Evolutionary conservation across 2,888 invertebrate genomes (phyloP).

Genomic region (Rhogogaster chlorosoma): DNA sequence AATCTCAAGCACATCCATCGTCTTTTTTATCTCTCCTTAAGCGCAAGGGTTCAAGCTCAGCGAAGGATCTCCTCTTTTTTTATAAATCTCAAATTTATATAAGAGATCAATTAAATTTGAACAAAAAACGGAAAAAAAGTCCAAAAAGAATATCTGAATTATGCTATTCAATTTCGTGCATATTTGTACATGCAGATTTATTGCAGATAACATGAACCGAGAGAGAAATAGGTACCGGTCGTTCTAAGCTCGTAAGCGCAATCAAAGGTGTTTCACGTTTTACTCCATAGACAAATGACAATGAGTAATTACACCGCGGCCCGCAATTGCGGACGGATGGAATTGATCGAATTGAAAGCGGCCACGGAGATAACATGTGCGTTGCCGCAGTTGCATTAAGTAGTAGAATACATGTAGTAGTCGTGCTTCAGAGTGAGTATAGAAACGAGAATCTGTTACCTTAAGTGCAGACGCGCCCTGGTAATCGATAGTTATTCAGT

Average conservation of each 20-base stretch:
- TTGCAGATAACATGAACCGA: neutral
- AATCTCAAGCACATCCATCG: neutral
- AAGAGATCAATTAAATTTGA: neutral
- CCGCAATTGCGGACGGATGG: neutral
- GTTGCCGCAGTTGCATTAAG: neutral
- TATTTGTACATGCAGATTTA: neutral
- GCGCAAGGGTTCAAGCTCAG: neutral
- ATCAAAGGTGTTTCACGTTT: neutral
- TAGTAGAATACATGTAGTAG: neutral
- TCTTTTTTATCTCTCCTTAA: neutral
- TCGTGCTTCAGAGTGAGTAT: neutral
- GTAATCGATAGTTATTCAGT: neutral
- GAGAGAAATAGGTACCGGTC: neutral
- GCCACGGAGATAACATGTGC: neutral
- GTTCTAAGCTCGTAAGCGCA: neutral
- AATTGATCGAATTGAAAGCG: slow-evolving; percentile 11
- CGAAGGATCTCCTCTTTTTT: neutral
- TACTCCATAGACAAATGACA: neutral
- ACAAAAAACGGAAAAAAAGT: too few relatives aligned
- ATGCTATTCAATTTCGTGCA: too few relatives aligned
- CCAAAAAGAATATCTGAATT: too few relatives aligned
- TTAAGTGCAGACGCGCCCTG: neutral
- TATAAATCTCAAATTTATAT: neutral
- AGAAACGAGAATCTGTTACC: neutral
- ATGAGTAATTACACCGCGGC: neutral